phyloP scores from a whole-genome alignment of 2,888 invertebrate genomes.

The Dione vanillae region DNA sequence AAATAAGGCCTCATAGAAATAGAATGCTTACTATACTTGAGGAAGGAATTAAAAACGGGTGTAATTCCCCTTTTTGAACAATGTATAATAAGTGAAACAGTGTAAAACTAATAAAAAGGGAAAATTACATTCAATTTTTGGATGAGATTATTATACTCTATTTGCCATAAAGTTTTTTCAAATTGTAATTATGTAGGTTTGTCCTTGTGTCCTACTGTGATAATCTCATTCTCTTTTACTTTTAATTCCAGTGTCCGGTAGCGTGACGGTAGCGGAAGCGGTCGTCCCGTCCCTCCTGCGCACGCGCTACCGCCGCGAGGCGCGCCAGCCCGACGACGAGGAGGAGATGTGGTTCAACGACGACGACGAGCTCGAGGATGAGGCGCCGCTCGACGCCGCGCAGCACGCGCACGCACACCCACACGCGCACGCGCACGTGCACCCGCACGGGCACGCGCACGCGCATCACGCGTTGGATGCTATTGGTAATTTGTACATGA shows the following conservation, averaged over 20 bases:
- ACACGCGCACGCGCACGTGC: constrained; percentile 61
- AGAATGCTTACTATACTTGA: too few relatives aligned
- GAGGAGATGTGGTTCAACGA: constrained; percentile 99
- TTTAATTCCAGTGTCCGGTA: constrained; percentile 66
- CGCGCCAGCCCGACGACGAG: constrained; percentile 97
- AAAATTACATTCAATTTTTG: too few relatives aligned
- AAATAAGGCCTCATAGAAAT: too few relatives aligned
- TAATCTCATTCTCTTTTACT: too few relatives aligned
- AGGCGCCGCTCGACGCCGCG: constrained; percentile 81
- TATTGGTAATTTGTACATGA: constrained; percentile 60
- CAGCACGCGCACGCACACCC: constrained; percentile 56
- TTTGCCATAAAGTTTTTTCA: too few relatives aligned
- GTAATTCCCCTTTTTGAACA: too few relatives aligned
- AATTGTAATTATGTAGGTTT: too few relatives aligned
- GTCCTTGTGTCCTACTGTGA: too few relatives aligned
- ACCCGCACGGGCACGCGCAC: constrained; percentile 53
- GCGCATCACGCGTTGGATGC: constrained; percentile 77
- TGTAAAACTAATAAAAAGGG: too few relatives aligned
- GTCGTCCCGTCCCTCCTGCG: constrained; percentile 93
- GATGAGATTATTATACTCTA: too few relatives aligned
- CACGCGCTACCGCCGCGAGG: constrained; percentile 93
- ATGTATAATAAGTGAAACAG: too few relatives aligned
- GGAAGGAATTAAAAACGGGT: too few relatives aligned
- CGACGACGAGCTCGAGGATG: constrained; percentile 96
- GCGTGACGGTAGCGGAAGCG: constrained; percentile 75